Evolutionary conservation across 35 echinoderm and acorn worm species (phyloP), one percentile per base, ranked within the genome.

Genomic region (Patiria miniata): DNA sequence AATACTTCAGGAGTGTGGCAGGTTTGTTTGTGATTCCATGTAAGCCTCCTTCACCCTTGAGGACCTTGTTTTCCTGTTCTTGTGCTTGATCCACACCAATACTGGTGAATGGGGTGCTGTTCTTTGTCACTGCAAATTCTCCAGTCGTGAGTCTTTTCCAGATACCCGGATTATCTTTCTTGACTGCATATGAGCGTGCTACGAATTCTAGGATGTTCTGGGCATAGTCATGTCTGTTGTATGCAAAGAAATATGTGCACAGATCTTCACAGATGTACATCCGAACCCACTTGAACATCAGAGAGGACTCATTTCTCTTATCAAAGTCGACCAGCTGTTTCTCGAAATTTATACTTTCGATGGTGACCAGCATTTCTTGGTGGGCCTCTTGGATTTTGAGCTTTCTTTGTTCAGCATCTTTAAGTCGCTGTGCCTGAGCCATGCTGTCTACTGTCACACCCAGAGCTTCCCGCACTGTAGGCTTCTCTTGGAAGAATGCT

Each of bases 61-160:
- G 36, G 22, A 39, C 8, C 68, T 30, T 61, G 83, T 85, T 85
- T 19, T 26, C 44, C 39, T 87, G 85, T 87, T 87, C 68, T 52
- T 61, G 23, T 33, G 68, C 85, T 36, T 87, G 85, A 53, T 87
- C 85, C 14, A 36, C 68, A 36, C 85, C 85, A 40, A 86, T 61
- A 14, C 15, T 77, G 2, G 84, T 87, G 44, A 87, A 87, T n/a
- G 85, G 69, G 12, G 58, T 37, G 22, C 54, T 79, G 44, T 34
- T 61, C 68, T 40, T 87, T 7, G 84, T 86, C 12, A 87, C 85
- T 61, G 85, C 52, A 87, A 78, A 86, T 86, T 86, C 84, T 80
- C n/a, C n/a, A n/a, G n/a, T n/a, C n/a, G n/a, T n/a, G 65, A 22
- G 5, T 30, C 6, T 9, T n/a, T n/a, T n/a, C n/a, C n/a, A n/a